Conservation (phyloP, 1,140 invertebrate species). For the Dreissena rostriformis region DNA sequence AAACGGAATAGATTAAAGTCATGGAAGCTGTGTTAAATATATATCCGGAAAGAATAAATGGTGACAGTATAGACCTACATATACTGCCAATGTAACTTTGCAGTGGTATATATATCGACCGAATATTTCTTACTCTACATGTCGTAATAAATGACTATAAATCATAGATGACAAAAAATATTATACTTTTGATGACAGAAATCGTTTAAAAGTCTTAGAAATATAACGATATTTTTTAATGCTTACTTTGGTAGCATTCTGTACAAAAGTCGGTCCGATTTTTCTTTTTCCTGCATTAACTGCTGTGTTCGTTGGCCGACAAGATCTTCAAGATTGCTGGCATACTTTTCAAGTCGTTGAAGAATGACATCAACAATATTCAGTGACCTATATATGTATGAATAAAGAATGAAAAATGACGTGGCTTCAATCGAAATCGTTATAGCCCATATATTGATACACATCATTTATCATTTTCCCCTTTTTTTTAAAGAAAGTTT, state of each 20-base stretch:
- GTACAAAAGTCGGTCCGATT: conserved; percentile 94
- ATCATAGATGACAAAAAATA: background rate
- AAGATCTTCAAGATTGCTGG: conserved; percentile 94
- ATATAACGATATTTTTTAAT: no score
- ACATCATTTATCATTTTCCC: background rate
- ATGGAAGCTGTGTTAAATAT: background rate
- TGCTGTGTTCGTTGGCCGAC: conserved; percentile 94
- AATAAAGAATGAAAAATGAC: background rate
- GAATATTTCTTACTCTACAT: background rate
- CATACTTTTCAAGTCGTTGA: conserved; percentile 96
- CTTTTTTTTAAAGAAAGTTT: background rate
- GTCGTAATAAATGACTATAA: background rate
- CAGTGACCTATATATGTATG: conserved; percentile 87
- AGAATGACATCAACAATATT: conserved; percentile 98
- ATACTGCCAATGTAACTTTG: background rate
- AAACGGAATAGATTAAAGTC: background rate
- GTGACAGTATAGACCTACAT: background rate
- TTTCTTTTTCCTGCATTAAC: conserved; percentile 94
- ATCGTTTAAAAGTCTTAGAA: background rate
- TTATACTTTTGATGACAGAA: background rate
- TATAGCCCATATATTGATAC: background rate
- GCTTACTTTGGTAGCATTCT: conserved; percentile 93
- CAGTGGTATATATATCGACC: background rate
- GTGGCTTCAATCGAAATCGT: background rate
- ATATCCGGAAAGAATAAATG: background rate